phyloP scores from a whole-genome alignment of 2,888 invertebrate species.

The Rhabditoides inermis region DNA sequence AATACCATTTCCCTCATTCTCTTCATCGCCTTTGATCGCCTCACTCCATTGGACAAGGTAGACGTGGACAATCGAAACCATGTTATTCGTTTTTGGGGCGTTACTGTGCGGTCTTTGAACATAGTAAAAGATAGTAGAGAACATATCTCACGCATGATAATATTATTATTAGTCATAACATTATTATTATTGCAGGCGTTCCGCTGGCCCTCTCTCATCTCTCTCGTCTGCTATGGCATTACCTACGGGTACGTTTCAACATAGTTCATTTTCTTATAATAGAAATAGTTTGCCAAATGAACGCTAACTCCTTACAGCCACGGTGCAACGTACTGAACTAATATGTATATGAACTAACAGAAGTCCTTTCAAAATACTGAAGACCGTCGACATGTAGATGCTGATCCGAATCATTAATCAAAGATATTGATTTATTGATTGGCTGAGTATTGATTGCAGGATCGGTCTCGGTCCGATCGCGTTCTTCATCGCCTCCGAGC shows the following conservation, averaged over 20 bases:
- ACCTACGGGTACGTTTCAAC: slow-evolving; percentile 28
- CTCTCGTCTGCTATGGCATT: slow-evolving; percentile 28
- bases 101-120: too few relatives aligned
- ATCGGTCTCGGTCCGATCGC: slow-evolving; percentile 34
- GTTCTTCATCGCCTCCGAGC: slow-evolving; percentile 34
- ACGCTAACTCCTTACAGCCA: too few relatives aligned
- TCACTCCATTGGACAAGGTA: slow-evolving; percentile 12
- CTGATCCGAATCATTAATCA: not conserved
- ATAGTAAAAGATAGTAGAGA: too few relatives aligned
- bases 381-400: not conserved
- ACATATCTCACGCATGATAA: not conserved
- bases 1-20: slow-evolving; percentile 25
- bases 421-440: not conserved
- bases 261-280: too few relatives aligned
- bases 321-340: too few relatives aligned
- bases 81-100: too few relatives aligned
- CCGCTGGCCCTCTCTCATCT: slow-evolving; percentile 30
- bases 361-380: not conserved
- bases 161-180: not conserved
- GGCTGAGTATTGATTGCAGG: slow-evolving; percentile 6
- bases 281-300: too few relatives aligned
- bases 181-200: too few relatives aligned
- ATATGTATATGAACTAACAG: too few relatives aligned
- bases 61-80: too few relatives aligned
- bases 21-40: slow-evolving; percentile 30